Evolutionary conservation across 1,140 invertebrate species (phyloP).

Genomic region (Cydia fagiglandana): DNA sequence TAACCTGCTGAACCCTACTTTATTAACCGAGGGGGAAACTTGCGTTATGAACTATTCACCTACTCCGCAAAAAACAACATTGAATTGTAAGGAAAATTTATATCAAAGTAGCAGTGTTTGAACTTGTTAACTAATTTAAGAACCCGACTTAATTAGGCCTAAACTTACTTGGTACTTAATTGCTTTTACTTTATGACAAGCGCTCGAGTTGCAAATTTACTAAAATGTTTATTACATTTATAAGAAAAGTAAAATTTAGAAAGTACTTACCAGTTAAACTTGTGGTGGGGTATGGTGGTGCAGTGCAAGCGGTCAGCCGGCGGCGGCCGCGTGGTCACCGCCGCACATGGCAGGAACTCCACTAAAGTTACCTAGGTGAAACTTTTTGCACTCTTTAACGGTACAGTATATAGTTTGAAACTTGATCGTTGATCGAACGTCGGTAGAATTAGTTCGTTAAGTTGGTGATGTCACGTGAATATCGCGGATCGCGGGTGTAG

Average conservation of each 20-base stretch:
- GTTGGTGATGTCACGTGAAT: neutral
- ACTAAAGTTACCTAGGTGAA: constrained; percentile 34
- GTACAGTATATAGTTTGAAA: neutral
- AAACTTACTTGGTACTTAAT: neutral
- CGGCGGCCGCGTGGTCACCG: constrained; percentile 54
- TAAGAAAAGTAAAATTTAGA: neutral
- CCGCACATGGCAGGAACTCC: constrained; percentile 51
- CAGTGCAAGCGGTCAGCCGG: constrained; percentile 53
- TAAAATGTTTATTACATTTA: too few species aligned
- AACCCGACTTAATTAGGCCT: neutral
- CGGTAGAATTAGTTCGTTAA: neutral
- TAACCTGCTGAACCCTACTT: constrained; percentile 26
- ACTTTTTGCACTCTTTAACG: constrained; percentile 35
- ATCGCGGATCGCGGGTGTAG: constrained; percentile 2
- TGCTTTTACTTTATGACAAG: neutral
- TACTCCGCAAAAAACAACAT: neutral
- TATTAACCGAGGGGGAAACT: constrained; percentile 25
- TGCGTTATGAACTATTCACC: constrained; percentile 6
- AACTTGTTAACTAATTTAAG: constrained; percentile 2
- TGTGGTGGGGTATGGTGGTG: constrained; percentile 44
- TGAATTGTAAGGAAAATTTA: neutral
- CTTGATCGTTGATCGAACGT: neutral
- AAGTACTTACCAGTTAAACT: constrained; percentile 60
- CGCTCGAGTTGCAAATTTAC: too few species aligned
- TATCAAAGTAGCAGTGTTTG: constrained; percentile 26